phyloP scores from a whole-genome alignment of 2,888 invertebrate species.

The Thalpophila matura region DNA sequence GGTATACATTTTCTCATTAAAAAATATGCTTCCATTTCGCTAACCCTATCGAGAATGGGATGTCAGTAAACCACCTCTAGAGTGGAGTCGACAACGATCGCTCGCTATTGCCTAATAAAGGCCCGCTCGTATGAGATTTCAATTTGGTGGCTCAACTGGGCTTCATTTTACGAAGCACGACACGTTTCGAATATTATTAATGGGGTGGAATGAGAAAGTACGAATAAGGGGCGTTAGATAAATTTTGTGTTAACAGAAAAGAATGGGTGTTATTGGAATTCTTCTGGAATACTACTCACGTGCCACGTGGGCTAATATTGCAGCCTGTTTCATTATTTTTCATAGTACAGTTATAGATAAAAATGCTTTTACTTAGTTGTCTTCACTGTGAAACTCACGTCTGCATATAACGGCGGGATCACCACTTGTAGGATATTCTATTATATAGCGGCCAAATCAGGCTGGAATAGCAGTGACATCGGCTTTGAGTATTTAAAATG shows the following conservation, averaged over 20 bases:
- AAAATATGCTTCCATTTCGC: slow-evolving; percentile 35
- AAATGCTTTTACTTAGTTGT: too few species aligned
- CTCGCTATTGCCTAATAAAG: slow-evolving; percentile 81
- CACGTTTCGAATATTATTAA: slow-evolving; percentile 61
- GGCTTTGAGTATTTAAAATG: not conserved
- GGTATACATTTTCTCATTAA: slow-evolving; percentile 9
- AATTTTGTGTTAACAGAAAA: slow-evolving; percentile 39
- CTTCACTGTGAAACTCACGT: too few species aligned
- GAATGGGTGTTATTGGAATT: slow-evolving; percentile 23
- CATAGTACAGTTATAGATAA: too few species aligned
- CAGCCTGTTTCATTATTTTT: too few species aligned
- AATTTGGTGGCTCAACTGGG: slow-evolving; percentile 73
- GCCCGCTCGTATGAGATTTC: slow-evolving; percentile 78
- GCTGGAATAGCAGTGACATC: not conserved
- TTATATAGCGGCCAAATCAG: too few species aligned
- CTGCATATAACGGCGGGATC: too few species aligned
- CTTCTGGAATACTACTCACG: not conserved
- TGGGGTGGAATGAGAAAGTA: slow-evolving; percentile 42
- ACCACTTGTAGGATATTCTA: too few species aligned
- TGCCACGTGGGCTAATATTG: not conserved
- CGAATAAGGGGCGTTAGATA: slow-evolving; percentile 30
- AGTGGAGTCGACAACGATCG: slow-evolving; percentile 73
- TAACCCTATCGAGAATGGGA: slow-evolving; percentile 61
- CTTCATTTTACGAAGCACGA: slow-evolving; percentile 62
- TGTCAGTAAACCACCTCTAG: slow-evolving; percentile 69